Evolutionary conservation across 2,888 invertebrate genomes (phyloP).

Genomic region (Diarsia rubi): DNA sequence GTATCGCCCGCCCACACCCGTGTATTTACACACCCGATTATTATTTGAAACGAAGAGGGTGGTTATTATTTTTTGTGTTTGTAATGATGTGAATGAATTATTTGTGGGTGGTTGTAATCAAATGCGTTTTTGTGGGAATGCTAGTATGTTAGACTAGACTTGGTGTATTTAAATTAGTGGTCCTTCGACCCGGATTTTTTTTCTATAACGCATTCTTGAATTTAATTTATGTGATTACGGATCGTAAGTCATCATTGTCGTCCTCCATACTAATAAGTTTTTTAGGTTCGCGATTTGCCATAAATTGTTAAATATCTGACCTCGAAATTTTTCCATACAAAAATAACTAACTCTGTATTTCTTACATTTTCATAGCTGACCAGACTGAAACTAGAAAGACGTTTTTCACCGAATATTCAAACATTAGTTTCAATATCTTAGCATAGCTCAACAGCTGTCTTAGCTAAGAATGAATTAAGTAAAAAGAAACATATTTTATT

Average conservation of each 20-base stretch:
- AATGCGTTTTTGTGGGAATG: background rate
- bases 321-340: background rate
- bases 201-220: too few relatives aligned
- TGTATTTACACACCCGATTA: conserved; percentile 74
- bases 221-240: too few relatives aligned
- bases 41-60: conserved; percentile 55
- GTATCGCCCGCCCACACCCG: conserved; percentile 72
- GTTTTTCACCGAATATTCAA: background rate
- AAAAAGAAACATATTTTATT: background rate
- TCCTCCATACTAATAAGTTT: background rate
- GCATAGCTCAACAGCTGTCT: background rate
- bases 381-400: background rate
- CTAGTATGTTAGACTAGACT: background rate
- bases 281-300: background rate
- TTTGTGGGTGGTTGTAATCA: background rate
- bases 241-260: background rate
- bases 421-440: background rate
- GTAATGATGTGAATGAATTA: conserved; percentile 37
- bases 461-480: background rate
- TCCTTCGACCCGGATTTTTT: conserved; percentile 1
- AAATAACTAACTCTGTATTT: background rate
- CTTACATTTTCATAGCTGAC: too few relatives aligned
- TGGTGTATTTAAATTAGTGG: background rate
- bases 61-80: conserved; percentile 51
- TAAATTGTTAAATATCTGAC: background rate